Evolutionary conservation across 2,888 invertebrate species (phyloP), one percentile per base, ranked within the genome.

Genomic region (Scelioninae gen. 2): DNA sequence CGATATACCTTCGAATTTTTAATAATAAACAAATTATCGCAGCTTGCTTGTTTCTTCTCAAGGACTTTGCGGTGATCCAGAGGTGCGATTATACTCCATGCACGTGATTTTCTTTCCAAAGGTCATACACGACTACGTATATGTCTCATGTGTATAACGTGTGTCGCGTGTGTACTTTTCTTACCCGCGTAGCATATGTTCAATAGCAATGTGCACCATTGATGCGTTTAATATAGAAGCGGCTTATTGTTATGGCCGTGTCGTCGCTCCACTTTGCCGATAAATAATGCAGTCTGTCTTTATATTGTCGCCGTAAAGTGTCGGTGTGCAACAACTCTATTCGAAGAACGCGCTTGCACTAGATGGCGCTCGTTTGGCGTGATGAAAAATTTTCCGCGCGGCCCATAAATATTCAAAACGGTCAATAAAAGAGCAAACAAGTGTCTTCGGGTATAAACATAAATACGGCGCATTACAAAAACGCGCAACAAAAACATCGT

Each of bases 211-310:
- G 16, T 37, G 7, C 10, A 10, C 9, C 15, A 19, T 37, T 11
- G 3, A 0, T 25, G 41, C 19, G n/a, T 28, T 53, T 39, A 39
- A 10, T 39, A 25, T 25, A 15, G 28, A 28, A 46, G 15, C 15
- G 25, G 3, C 55, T 65, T 48, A 55, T 55, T 55, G 55, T 55
- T 55, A 65, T 48, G 4, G 43, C 22, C 31, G 35, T 37, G 45
- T 53, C 45, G 37, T 65, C 65, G 28, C 55, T 55, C 31, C 46
- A 65, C 39, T 64, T 57, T 43, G 13, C 11, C 45, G 19, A 55
- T 55, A 55, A 55, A 55, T 65, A 48, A 65, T 65, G 48, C 52
- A 55, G 65, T n/a, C n/a, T 31, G 37, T 48, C 31, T 65, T 65
- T 46, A 55, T 39, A 39, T 31, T 55, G 22, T 43, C 31, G 6